Base-by-base conservation (phyloP, 1,140 invertebrate species). In the Calosoma granatense region DNA sequence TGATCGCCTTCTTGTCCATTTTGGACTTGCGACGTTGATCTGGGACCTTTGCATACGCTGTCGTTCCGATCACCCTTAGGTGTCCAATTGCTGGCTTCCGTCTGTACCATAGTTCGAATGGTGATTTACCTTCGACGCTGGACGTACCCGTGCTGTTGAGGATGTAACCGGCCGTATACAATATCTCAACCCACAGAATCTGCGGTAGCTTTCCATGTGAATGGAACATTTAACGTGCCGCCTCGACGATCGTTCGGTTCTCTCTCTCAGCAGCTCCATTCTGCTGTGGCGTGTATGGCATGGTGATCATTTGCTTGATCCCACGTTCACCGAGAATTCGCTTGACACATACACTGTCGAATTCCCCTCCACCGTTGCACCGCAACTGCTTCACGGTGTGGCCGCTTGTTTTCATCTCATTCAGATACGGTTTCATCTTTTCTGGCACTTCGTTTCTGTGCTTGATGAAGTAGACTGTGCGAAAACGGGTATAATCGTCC, bases 261-360 rank as follows among this genome's bases (percentile, higher is more conserved):
- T 69, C 65, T 54, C 71, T 60, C 59, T 78, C 75, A 11, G 69
- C 65, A 0, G 64, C 56, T 0, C 74, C 73, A 61, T 76, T 76
- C 58, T 72, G 68, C 56, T 74, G 60, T 3, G 67, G 70, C 0
- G 67, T 67, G 22, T 68, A 66, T 0, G 65, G 61, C 1, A 61
- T 65, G 30, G 15, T 47, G 6, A 6, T 9, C 9, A 4, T 3
- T 4, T 11, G 41, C 9, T 4, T 17, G 4, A 47, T 47, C 17
- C 41, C 41, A 12, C 3, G 9, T 17, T 47, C 9, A 12, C 4
- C 3, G 15, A 47, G 41, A 36, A 47, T 47, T 12, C 17, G 9
- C 17, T 17, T 11, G 9, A 17, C 15, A 12, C 17, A 4, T 12
- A 12, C 17, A 17, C 17, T 47, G 4, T 11, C 15, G 17, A 11